phyloP scores from a whole-genome alignment of 1,140 invertebrate genomes.

The Hylyphantes graminicola region DNA sequence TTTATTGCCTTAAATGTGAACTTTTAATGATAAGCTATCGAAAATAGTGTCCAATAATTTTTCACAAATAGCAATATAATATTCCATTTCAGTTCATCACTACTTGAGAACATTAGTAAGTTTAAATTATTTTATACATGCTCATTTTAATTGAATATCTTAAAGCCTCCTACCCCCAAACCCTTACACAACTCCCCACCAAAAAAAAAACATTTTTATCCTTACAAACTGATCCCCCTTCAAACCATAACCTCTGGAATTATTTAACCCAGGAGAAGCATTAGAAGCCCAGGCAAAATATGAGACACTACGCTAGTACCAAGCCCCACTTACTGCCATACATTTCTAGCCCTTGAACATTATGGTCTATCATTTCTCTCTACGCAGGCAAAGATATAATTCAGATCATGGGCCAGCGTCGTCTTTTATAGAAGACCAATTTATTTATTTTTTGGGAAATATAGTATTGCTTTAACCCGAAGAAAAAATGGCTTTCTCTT shows the following conservation, averaged over 20 bases:
- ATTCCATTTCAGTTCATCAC: no score
- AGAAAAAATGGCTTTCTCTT: conserved; percentile 19
- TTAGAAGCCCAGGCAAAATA: conserved; percentile 19
- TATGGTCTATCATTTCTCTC: conserved; percentile 9
- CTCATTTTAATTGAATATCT: no score
- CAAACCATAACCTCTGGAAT: conserved; percentile 9
- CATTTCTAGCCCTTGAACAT: conserved; percentile 33
- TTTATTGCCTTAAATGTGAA: no score
- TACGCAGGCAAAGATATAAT: conserved; percentile 2
- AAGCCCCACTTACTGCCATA: conserved; percentile 6
- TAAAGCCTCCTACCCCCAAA: no score
- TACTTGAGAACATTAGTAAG: no score
- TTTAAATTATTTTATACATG: no score
- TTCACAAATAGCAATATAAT: no score
- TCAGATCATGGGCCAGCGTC: neutral
- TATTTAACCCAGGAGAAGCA: conserved; percentile 46
- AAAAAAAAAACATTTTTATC: no score
- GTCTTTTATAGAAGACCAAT: neutral
- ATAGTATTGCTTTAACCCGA: conserved; percentile 34
- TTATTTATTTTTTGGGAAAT: conserved; percentile 31
- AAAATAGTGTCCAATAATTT: no score
- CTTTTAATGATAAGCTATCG: no score
- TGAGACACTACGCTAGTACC: neutral
- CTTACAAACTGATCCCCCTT: no score
- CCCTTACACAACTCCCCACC: no score